A percentile compares a stretch with the other conserved stretches of the same genome.
phyloP scores from a whole-genome alignment of 2,888 invertebrate species.

The Pecten maximus region DNA sequence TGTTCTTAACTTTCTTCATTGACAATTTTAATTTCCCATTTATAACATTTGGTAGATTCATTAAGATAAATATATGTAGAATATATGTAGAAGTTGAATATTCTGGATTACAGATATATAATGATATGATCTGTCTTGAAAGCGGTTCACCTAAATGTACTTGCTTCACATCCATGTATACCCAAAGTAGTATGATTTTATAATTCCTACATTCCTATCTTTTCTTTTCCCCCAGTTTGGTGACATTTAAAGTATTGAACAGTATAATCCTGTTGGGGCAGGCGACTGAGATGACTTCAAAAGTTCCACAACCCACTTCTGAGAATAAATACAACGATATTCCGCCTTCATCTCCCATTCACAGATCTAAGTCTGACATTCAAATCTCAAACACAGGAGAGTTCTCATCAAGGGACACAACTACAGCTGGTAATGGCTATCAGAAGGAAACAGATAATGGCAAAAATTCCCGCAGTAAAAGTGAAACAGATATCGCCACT shows the following conservation, averaged over 20 bases:
- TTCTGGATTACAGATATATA: no score
- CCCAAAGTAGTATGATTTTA: no score
- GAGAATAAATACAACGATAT: neutral
- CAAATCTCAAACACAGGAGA: neutral
- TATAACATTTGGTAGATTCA: no score
- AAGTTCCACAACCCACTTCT: slow-evolving; percentile 76
- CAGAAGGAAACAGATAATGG: neutral
- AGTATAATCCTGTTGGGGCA: slow-evolving; percentile 95
- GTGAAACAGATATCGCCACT: neutral
- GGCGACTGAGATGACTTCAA: slow-evolving; percentile 86
- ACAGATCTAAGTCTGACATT: neutral
- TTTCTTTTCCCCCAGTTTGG: slow-evolving; percentile 75
- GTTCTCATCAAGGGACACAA: slow-evolving; percentile 6
- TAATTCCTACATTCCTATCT: neutral
- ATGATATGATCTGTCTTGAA: no score
- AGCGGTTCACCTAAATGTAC: no score
- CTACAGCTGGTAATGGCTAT: neutral
- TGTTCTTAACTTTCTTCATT: no score
- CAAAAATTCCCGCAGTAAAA: neutral
- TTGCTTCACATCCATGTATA: no score
- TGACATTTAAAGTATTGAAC: slow-evolving; percentile 87
- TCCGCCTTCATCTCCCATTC: neutral
- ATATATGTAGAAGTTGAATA: no score
- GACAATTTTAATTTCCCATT: no score
- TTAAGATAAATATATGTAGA: no score